Evolutionary conservation across 2,888 invertebrate genomes (phyloP), one percentile per base, ranked within the genome.

Genomic region (Spodoptera exigua): DNA sequence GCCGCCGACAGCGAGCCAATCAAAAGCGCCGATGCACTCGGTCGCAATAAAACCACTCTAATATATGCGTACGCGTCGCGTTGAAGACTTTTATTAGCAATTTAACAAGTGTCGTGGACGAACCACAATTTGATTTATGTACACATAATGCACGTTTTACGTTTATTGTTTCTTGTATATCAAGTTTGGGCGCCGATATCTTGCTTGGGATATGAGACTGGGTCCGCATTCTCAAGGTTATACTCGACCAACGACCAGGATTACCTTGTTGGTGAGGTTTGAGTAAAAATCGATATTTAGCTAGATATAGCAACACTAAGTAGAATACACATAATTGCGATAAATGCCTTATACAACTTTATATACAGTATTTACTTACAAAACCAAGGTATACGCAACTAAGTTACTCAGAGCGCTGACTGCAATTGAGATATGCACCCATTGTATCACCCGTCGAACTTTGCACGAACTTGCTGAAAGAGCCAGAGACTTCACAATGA

Each of bases 1-100:
- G 44, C 45, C 49, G 58, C 56, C 51, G 62, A 59, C 59, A 71
- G 53, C 73, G 66, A 60, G 63, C 84, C 86, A 85, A 88, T 88
- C 84, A 86, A 84, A 88, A 74, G 79, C 72, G 78, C 79, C 81
- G 84, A 80, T 83, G 79, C 75, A 66, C 62, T 67, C 62, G 75
- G 71, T 62, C 74, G 81, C 84, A 76, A 86, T 90, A 91, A 92
- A 91, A 80, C 81, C 76, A 80, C 81, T 80, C 80, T 89, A 88
- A 92, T 88, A 91, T 92, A 92, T 87, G 90, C 88, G 82, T 82
- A 82, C 82, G 81, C 84, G 85, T 82, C 84, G 86, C 84, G 82
- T 85, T 84, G 80, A 84, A 81, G 92, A 91, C 91, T 88, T 93
- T 93, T 93, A 93, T 91, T 89, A 88, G 86, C 86, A 89, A 89